Conservation (phyloP, 2,888 invertebrate species). For the Augiades crinisus region DNA sequence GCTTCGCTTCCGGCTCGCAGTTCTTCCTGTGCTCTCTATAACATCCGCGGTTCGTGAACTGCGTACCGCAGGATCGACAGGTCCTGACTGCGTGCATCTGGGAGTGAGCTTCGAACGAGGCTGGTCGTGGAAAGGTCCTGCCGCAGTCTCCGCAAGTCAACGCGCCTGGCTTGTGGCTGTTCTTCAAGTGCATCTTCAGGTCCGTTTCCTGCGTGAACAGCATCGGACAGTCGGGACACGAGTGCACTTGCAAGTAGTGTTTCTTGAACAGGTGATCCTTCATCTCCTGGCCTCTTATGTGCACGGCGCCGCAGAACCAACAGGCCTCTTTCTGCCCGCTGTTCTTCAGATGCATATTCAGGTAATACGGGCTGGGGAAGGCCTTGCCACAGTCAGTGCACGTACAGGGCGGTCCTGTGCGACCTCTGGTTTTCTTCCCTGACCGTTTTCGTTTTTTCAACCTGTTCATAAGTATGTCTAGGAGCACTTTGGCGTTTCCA, state of each 20-base stretch:
- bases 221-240: conserved; percentile 58
- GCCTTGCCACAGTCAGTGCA: conserved; percentile 63
- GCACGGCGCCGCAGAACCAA: conserved; percentile 49
- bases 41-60: conserved; percentile 65
- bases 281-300: conserved; percentile 51
- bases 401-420: conserved; percentile 49
- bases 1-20: conserved; percentile 67
- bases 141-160: conserved; percentile 63
- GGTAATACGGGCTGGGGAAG: conserved; percentile 55
- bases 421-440: conserved; percentile 37
- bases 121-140: conserved; percentile 49
- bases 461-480: conserved; percentile 47
- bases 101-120: conserved; percentile 56
- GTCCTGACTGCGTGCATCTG: conserved; percentile 69
- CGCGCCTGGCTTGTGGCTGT: conserved; percentile 49
- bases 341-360: conserved; percentile 60
- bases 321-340: conserved; percentile 68
- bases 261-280: conserved; percentile 46
- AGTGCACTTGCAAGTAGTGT: conserved; percentile 44
- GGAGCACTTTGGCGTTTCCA: conserved; percentile 45
- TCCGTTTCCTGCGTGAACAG: conserved; percentile 45
- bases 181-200: conserved; percentile 46
- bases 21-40: conserved; percentile 61
- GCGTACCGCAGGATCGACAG: conserved; percentile 57
- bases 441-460: conserved; percentile 33